Conservation (phyloP, 2,113 vertebrate species). For the Myocastor coypus region DNA sequence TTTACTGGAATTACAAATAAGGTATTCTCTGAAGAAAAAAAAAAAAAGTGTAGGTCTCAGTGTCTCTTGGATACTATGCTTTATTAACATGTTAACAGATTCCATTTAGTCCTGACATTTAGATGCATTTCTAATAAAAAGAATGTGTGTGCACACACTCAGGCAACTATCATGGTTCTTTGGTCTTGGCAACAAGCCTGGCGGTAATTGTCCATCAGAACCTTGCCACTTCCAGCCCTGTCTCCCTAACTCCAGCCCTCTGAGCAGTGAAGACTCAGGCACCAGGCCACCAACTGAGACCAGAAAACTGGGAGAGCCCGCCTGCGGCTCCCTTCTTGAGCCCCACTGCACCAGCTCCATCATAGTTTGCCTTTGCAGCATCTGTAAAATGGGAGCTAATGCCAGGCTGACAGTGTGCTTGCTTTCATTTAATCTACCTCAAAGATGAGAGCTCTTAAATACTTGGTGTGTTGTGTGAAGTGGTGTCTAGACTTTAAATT, state of each 20-base stretch:
- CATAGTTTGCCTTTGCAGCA: background rate
- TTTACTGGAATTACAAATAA: background rate
- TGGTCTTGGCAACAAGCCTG: constrained; percentile 15
- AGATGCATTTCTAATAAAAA: background rate
- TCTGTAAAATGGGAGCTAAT: background rate
- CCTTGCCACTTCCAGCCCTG: too few relatives aligned
- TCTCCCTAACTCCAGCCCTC: background rate
- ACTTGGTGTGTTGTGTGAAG: background rate
- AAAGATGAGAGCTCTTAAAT: background rate
- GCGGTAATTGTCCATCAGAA: background rate
- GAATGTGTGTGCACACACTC: background rate
- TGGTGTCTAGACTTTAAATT: background rate
- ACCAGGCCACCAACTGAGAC: background rate
- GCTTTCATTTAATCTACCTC: background rate
- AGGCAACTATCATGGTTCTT: background rate
- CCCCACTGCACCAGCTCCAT: accelerated
- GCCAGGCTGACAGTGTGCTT: background rate
- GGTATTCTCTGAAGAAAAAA: background rate
- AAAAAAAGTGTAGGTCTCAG: background rate
- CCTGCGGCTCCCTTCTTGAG: background rate
- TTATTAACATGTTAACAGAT: background rate
- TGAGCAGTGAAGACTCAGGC: background rate
- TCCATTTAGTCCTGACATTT: background rate
- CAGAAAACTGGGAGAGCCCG: background rate
- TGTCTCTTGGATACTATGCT: background rate